phyloP scores from a whole-genome alignment of 2,113 vertebrate genomes.

The Columbina picui region DNA sequence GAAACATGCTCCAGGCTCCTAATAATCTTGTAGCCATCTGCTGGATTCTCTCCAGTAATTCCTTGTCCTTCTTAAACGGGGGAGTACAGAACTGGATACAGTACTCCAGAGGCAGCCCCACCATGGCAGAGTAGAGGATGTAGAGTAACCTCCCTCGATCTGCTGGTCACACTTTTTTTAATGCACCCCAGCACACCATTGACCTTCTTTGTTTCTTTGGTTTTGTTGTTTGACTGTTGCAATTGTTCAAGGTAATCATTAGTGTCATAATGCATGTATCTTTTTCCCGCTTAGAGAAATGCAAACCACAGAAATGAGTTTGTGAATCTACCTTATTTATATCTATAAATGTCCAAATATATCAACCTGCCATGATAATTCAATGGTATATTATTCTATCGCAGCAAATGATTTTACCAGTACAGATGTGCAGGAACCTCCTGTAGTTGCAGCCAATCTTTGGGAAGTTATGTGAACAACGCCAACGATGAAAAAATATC shows the following conservation, averaged over 20 bases:
- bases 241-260: neutral
- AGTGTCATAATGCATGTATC: neutral
- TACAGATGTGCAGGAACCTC: neutral
- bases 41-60: no score
- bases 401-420: neutral
- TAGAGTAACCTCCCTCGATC: no score
- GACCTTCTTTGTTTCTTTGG: no score
- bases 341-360: neutral
- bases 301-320: neutral
- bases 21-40: no score
- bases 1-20: no score
- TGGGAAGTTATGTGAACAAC: neutral
- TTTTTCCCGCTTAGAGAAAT: neutral
- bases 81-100: no score
- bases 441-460: neutral
- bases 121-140: no score
- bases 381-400: neutral
- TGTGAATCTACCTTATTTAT: neutral
- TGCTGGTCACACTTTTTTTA: no score
- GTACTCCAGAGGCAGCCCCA: no score
- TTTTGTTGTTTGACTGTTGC: no score
- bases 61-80: no score
- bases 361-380: neutral
- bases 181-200: no score
- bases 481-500: neutral